phyloP scores from a whole-genome alignment of 1,140 invertebrate genomes.

The Drosophila ananassae region DNA sequence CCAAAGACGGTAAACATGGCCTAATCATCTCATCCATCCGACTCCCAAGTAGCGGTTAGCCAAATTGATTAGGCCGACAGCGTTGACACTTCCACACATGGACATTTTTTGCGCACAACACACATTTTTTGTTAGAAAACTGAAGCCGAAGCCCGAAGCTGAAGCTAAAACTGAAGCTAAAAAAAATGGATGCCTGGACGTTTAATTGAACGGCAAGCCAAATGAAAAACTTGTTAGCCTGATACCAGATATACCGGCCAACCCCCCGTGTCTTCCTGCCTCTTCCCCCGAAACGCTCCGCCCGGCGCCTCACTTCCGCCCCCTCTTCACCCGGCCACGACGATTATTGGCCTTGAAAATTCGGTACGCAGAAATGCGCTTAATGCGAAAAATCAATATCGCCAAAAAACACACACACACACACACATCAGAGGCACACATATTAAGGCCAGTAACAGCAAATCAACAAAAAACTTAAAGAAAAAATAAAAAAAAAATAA shows the following conservation, averaged over 20 bases:
- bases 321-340: constrained; percentile 3
- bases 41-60: constrained; percentile 48
- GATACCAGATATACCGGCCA: constrained; percentile 52
- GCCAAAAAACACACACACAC: constrained; percentile 45
- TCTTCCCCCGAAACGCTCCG: constrained; percentile 5
- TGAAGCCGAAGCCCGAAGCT: constrained; percentile 1
- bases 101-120: constrained; percentile 28
- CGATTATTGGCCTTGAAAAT: constrained; percentile 78
- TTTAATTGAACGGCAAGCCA: constrained; percentile 60
- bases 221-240: constrained; percentile 60
- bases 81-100: constrained; percentile 70
- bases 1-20: constrained; percentile 66
- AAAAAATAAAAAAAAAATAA: constrained; percentile 22
- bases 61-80: constrained; percentile 71
- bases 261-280: constrained; percentile 1
- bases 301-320: constrained; percentile 25
- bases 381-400: constrained; percentile 81
- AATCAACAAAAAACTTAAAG: constrained; percentile 42
- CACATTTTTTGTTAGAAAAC: constrained; percentile 53
- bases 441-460: constrained; percentile 23
- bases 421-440: constrained; percentile 1
- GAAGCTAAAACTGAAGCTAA: neutral
- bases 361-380: constrained; percentile 77
- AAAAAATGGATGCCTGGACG: constrained; percentile 36
- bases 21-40: constrained; percentile 65